Conservation (phyloP, 1,140 invertebrate species). For the Lordiphosa clarofinis region DNA sequence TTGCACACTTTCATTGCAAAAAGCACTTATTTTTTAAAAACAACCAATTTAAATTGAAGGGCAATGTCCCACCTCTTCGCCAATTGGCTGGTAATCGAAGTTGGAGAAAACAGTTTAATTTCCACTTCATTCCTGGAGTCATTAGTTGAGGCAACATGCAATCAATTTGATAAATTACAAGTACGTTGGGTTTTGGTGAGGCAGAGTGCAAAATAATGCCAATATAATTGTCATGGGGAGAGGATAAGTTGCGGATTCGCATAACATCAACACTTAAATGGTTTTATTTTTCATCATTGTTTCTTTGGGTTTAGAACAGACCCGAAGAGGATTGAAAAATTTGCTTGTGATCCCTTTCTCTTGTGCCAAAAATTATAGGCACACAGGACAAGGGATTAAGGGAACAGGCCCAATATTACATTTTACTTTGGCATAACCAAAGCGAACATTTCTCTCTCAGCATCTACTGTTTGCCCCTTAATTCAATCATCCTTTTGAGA, state of each 20-base stretch:
- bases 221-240: conserved; percentile 10
- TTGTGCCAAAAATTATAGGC: too few species aligned
- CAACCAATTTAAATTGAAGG: conserved; percentile 50
- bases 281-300: too few species aligned
- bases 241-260: conserved; percentile 1
- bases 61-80: background rate
- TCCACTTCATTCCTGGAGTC: conserved; percentile 37
- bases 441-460: too few species aligned
- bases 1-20: conserved; percentile 8
- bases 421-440: too few species aligned
- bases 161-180: conserved; percentile 39
- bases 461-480: too few species aligned
- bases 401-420: too few species aligned
- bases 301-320: too few species aligned
- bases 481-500: conserved; percentile 17
- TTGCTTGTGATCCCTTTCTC: too few species aligned
- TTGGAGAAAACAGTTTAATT: conserved; percentile 18
- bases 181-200: too few species aligned
- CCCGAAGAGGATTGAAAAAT: too few species aligned
- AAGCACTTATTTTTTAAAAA: conserved; percentile 69
- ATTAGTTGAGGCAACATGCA: conserved; percentile 54
- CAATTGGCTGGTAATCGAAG: conserved; percentile 1
- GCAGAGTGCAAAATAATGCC: conserved; percentile 22
- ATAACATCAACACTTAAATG: too few species aligned
- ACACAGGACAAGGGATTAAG: too few species aligned